Percentiles rank a stretch among this genome's conserved stretches.
These are phyloP conservation scores for Ispidina lecontei DNA, from an alignment of 2,797 vertebrate genomes.

Conservation along the genomic window DNA sequence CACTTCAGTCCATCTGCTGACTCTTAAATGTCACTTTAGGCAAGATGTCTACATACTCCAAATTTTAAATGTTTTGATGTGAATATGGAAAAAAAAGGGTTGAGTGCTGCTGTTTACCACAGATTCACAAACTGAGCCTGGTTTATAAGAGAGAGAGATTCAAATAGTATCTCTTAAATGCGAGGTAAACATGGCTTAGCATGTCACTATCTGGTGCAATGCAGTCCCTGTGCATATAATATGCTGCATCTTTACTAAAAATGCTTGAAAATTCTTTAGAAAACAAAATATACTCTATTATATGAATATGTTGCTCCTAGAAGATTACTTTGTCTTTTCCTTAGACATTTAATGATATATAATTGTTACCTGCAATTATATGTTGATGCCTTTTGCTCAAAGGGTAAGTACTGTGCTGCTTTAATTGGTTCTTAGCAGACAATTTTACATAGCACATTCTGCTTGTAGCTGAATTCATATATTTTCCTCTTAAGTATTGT, in stretches of 20 bases:
- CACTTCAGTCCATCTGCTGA: constrained; percentile 63
- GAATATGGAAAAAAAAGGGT: constrained; percentile 67
- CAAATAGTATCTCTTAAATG: constrained; percentile 62
- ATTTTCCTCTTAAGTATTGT: constrained; percentile 3
- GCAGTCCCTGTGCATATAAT: constrained; percentile 74
- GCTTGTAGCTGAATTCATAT: not conserved
- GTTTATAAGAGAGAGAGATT: constrained; percentile 66
- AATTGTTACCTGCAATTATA: constrained; percentile 71
- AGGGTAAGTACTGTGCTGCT: constrained; percentile 82
- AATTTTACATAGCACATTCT: constrained; percentile 5
- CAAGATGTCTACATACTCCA: constrained; percentile 47
- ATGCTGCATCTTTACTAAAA: constrained; percentile 75
- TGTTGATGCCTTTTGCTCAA: constrained; percentile 76
- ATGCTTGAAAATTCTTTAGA: constrained; percentile 64
- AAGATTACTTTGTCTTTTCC: constrained; percentile 55
- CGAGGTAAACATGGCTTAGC: constrained; percentile 65
- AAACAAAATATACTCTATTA: constrained; percentile 41
- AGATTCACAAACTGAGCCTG: constrained; percentile 50
- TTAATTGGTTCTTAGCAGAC: constrained; percentile 55
- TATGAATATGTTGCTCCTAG: constrained; percentile 45
- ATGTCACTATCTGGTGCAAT: constrained; percentile 73
- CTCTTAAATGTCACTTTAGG: constrained; percentile 59
- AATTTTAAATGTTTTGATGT: constrained; percentile 65
- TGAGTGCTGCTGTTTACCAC: constrained; percentile 62
- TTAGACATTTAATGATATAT: constrained; percentile 63